Percentiles rank a stretch among this genome's conserved stretches.
Evolutionary conservation across 2,113 vertebrate species (phyloP).

Genomic region (Chlamydotis undulata): DNA sequence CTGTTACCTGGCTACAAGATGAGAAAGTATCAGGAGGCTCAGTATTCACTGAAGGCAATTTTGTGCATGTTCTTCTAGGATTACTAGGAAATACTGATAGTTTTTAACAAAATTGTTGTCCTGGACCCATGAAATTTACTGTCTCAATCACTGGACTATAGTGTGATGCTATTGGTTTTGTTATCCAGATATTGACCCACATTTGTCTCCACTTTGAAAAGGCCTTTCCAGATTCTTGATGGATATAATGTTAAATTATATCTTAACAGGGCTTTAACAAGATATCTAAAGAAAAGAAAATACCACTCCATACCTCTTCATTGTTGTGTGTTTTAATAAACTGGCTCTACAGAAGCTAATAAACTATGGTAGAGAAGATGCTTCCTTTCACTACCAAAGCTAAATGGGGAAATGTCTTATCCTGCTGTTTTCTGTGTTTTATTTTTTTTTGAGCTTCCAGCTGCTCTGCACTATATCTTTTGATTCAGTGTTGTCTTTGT

Average conservation of each 20-base stretch:
- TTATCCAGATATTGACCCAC: neutral
- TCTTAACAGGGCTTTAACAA: neutral
- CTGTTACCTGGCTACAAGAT: neutral
- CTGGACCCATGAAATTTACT: neutral
- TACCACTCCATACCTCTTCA: neutral
- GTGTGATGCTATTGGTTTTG: neutral
- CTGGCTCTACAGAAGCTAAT: neutral
- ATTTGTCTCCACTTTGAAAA: neutral
- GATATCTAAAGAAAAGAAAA: neutral
- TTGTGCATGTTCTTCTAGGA: neutral
- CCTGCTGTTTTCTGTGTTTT: neutral
- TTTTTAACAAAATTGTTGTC: neutral
- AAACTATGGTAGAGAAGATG: neutral
- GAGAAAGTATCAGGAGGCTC: neutral
- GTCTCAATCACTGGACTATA: neutral
- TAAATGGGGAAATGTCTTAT: neutral
- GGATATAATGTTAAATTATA: neutral
- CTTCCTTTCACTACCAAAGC: neutral
- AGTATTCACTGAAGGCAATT: neutral
- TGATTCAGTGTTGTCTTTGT: neutral
- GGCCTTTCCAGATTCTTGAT: neutral
- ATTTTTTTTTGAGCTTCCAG: neutral
- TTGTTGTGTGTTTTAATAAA: neutral
- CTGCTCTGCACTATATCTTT: neutral
- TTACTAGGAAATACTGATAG: neutral